Evolutionary conservation across 2,888 invertebrate genomes (phyloP), one percentile per base, ranked within the genome.

Genomic region (Lepidonotus clava): DNA sequence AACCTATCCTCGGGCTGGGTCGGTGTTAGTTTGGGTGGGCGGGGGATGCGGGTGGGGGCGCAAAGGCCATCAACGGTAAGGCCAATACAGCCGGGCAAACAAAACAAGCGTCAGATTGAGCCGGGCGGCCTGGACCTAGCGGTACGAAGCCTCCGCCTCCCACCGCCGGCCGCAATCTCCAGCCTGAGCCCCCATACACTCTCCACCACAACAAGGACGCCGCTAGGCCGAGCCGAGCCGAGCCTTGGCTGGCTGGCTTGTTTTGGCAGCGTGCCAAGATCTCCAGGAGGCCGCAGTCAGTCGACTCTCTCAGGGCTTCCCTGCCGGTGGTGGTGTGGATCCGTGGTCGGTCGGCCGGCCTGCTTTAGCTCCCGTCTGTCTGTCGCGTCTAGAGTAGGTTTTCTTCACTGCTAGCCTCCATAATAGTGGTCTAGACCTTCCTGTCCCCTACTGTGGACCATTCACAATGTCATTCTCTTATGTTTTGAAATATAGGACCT

Each of bases 191-290:
- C 46, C 18, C 46, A 18, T 46, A 46, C 8, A 46, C 46, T 18
- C 46, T 46, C 46, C 8, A 46, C 46, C 46, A 46, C 8, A 46
- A 46, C 8, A 8, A 46, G 46, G 8, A 46, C 18, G 8, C 18
- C 8, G 46, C 46, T 8, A 18, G 8, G 46, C 46, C 46, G 46
- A 46, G 18, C 46, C 8, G 46, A 46, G 46, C 46, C 46, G 46
- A 11, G 56, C 56, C 56, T 5, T 5, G 5, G 21, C n/a, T n/a
- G 18, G 11, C 56, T 24, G n/a, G 71, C 71, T 71, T 71, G 71
- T 71, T 11, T 38, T 71, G 71, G 71, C 71, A 71, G 36, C 6
- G 21, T 71, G 71, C 71, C 71, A 71, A 34, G 8, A 8, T 46
- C 46, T 18, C 18, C 46, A 46, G 46, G 5, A 32, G 28, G 66